Evolutionary conservation across 2,113 vertebrate genomes (phyloP).

Genomic region (Acrocephalus arundinaceus): DNA sequence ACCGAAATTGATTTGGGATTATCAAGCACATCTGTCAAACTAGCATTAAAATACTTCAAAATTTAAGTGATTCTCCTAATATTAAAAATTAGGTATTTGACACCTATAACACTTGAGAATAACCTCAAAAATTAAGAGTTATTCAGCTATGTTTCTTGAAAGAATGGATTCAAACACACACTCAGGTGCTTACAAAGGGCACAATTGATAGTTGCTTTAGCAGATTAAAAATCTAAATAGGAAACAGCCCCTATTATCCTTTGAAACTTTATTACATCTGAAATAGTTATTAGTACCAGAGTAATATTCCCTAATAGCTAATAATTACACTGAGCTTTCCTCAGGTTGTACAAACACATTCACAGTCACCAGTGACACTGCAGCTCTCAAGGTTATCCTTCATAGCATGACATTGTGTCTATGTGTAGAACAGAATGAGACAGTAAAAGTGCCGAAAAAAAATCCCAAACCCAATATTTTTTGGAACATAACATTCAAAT

Average conservation of each 20-base stretch:
- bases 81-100: neutral
- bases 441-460: neutral
- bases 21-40: neutral
- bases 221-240: neutral
- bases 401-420: neutral
- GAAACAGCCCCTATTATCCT: neutral
- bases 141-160: neutral
- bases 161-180: neutral
- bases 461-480: neutral
- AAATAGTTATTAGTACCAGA: neutral
- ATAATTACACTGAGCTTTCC: neutral
- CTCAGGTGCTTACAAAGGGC: neutral
- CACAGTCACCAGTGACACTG: neutral
- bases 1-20: conserved; percentile 5
- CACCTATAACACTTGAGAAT: neutral
- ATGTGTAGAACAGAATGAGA: neutral
- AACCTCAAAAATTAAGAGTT: neutral
- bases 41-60: neutral
- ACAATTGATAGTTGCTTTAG: neutral
- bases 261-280: neutral
- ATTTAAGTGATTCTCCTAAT: neutral
- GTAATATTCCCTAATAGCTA: neutral
- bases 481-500: neutral
- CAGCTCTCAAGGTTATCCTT: neutral
- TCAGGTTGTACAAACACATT: neutral